Base-by-base conservation (phyloP, 2,797 vertebrate genomes). In the Momotus momota region DNA sequence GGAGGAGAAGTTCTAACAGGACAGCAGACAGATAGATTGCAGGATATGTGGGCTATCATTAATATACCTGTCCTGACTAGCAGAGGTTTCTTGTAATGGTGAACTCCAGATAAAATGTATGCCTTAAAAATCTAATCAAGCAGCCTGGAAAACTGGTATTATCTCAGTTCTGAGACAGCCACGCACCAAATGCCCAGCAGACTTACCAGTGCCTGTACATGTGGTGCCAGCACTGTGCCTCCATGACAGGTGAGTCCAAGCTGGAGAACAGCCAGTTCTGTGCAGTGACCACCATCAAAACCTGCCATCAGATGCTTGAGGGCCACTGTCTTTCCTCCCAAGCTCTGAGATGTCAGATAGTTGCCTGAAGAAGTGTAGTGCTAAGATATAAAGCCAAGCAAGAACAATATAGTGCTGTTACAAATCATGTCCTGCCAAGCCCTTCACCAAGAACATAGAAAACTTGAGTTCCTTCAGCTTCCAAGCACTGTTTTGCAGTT, bases 311-410 rank as follows among this genome's bases (percentile, higher is more conserved):
- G 49, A 60, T 57, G 12, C 64, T 38, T 2, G 1, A 64, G n/a
- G 26, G 46, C 33, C 5, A 22, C 43, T 1, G 0, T 58, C 58
- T 43, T 75, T 86, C 46, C 35, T 86, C 38, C 46, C 45, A 69
- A 7, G 23, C 38, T 88, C 51, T 57, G 43, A 13, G 6, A 8
- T 65, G 45, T 72, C 77, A 81, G 33, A 55, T 1, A 35, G 26
- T n/a, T 84, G 22, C 38, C 77, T 78, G 69, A 93, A 77, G 43
- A 93, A 72, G 29, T 38, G 64, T 52, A 80, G 25, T 18, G 35
- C 40, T 73, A 74, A 55, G 45, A 78, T 80, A 82, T 80, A 61
- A 90, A 94, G 45, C 40, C 64, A 94, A 83, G 11, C 11, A 93
- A 88, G 87, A 94, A 19, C 41, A 67, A 69, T 55, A 45, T 48